A percentile compares a stretch with the other conserved stretches of the same genome.
These are phyloP conservation scores for Arctocebus calabarensis DNA, from an alignment of 2,797 vertebrate species.

Conservation along the genomic window DNA sequence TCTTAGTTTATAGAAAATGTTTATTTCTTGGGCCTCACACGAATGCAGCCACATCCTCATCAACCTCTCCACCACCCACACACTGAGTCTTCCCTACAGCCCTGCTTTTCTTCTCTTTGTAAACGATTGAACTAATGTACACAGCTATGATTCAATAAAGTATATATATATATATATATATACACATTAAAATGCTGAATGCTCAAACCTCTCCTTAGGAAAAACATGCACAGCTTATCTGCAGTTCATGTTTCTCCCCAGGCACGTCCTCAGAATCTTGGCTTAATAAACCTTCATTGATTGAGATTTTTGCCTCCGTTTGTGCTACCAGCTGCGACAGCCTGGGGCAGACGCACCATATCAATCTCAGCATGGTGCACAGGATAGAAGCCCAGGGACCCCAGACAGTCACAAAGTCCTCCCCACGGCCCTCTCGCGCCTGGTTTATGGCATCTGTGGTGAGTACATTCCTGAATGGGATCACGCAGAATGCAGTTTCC, in stretches of 20 bases:
- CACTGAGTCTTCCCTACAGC: too few relatives aligned
- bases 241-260: not conserved
- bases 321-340: not conserved
- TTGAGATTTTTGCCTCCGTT: not conserved
- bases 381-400: too few relatives aligned
- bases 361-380: not conserved
- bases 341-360: not conserved
- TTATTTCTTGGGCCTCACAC: not conserved
- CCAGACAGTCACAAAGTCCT: not conserved
- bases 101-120: not conserved
- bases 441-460: not conserved
- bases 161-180: too few relatives aligned
- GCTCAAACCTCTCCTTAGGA: not conserved
- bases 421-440: not conserved
- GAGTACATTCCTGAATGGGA: not conserved
- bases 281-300: not conserved
- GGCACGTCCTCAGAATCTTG: not conserved
- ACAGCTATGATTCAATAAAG: too few relatives aligned
- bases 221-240: not conserved
- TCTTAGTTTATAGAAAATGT: not conserved
- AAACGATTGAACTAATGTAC: too few relatives aligned
- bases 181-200: too few relatives aligned
- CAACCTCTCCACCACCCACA: not conserved
- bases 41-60: not conserved
- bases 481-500: not conserved